Percentiles rank a stretch among this genome's conserved stretches.
phyloP scores from a whole-genome alignment of 2,797 vertebrate species.

The Mastacembelus armatus region DNA sequence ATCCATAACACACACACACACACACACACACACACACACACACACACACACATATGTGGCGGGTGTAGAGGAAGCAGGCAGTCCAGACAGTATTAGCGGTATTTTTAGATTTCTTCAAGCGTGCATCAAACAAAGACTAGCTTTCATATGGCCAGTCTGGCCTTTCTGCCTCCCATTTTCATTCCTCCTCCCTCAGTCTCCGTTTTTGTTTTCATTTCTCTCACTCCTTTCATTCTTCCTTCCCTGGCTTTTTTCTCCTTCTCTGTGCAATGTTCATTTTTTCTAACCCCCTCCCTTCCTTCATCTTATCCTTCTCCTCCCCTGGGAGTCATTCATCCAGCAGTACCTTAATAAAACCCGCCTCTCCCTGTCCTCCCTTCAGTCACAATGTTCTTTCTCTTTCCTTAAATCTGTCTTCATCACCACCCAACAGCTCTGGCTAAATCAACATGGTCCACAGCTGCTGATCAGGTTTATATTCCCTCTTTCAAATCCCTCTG shows the following conservation, averaged over 20 bases:
- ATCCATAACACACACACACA: slow-evolving; percentile 36
- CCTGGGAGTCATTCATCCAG: slow-evolving; percentile 63
- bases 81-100: slow-evolving; percentile 60
- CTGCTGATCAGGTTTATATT: slow-evolving; percentile 74
- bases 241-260: slow-evolving; percentile 6
- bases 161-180: slow-evolving; percentile 35
- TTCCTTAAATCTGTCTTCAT: slow-evolving; percentile 46
- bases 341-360: slow-evolving; percentile 47
- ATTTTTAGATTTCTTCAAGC: slow-evolving; percentile 63
- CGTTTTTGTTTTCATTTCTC: slow-evolving; percentile 61
- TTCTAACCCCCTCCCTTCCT: slow-evolving; percentile 11
- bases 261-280: slow-evolving; percentile 51
- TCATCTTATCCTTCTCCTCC: slow-evolving; percentile 33
- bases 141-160: slow-evolving; percentile 64
- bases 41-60: neutral
- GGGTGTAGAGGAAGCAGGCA: slow-evolving; percentile 48
- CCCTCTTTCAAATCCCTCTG: slow-evolving; percentile 50
- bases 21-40: slow-evolving; percentile 17
- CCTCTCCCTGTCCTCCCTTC: slow-evolving; percentile 42
- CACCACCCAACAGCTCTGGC: slow-evolving; percentile 41
- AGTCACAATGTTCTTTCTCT: slow-evolving; percentile 53
- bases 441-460: slow-evolving; percentile 75
- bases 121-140: slow-evolving; percentile 64
- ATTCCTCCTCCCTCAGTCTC: slow-evolving; percentile 29
- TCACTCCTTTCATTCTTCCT: slow-evolving; percentile 28